A percentile compares a stretch with the other conserved stretches of the same genome.
Conservation (phyloP, 2,113 vertebrate genomes). For the Conger conger region DNA sequence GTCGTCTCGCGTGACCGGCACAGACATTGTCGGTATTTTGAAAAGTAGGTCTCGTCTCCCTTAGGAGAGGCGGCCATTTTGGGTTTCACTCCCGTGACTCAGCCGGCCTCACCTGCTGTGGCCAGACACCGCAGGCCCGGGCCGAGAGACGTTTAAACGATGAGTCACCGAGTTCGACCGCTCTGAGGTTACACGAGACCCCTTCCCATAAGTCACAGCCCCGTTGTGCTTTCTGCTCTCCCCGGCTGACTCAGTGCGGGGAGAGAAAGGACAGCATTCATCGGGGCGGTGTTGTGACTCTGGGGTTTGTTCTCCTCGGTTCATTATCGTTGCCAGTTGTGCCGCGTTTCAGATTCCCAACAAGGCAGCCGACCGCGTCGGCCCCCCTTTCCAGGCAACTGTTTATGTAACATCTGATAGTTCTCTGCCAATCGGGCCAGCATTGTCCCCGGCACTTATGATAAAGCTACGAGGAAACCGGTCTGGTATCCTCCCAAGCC, state of each 20-base stretch:
- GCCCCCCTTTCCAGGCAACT: not conserved
- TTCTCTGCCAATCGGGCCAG: not conserved
- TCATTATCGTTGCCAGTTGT: not conserved
- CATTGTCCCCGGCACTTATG: not conserved
- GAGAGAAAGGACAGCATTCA: too few species aligned
- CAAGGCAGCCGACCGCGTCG: not conserved
- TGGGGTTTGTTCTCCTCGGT: not conserved
- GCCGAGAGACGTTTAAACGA: not conserved
- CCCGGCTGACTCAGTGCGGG: not conserved
- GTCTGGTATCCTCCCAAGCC: not conserved
- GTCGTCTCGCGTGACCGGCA: too few species aligned
- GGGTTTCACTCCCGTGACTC: not conserved
- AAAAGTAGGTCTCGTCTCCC: too few species aligned
- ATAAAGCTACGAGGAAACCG: too few species aligned
- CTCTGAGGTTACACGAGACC: not conserved
- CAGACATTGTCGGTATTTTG: too few species aligned
- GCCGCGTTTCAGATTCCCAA: not conserved
- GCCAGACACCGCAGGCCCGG: not conserved
- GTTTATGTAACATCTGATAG: not conserved
- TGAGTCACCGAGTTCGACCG: constrained; percentile 17
- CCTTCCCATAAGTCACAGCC: not conserved
- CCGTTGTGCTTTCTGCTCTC: not conserved
- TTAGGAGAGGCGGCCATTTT: not conserved
- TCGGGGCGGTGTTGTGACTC: not conserved
- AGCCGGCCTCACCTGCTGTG: not conserved